Evolutionary conservation across 2,888 invertebrate genomes (phyloP).

Genomic region (Synanthedon formicaeformis): DNA sequence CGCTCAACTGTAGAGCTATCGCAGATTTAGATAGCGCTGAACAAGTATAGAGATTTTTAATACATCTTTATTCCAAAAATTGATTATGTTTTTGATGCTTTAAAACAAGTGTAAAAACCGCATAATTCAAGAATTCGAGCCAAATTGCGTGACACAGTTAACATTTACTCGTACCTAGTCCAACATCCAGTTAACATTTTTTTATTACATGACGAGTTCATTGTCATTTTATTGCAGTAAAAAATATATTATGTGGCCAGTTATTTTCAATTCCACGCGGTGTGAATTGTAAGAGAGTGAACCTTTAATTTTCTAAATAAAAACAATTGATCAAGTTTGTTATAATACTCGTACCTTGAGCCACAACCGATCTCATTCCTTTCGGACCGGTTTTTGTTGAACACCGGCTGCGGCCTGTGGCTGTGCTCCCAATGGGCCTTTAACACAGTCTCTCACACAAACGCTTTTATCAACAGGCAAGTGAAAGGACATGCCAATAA

Average conservation of each 20-base stretch:
- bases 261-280: slow-evolving; percentile 3
- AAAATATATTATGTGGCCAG: neutral
- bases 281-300: neutral
- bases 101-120: too few species aligned
- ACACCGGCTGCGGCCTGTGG: slow-evolving; percentile 38
- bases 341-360: slow-evolving; percentile 57
- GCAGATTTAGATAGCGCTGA: too few species aligned
- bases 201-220: too few species aligned
- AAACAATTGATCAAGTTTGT: slow-evolving; percentile 59
- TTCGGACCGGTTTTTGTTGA: slow-evolving; percentile 55
- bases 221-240: too few species aligned
- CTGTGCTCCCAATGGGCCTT: slow-evolving; percentile 37
- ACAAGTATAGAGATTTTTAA: too few species aligned
- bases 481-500: slow-evolving; percentile 66
- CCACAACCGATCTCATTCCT: slow-evolving; percentile 57
- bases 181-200: too few species aligned
- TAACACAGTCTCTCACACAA: slow-evolving; percentile 11
- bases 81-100: too few species aligned
- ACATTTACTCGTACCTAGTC: too few species aligned
- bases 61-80: too few species aligned
- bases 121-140: too few species aligned
- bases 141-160: too few species aligned
- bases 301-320: neutral
- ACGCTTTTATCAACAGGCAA: slow-evolving; percentile 36
- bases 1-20: too few species aligned